phyloP scores from a whole-genome alignment of 2,888 invertebrate genomes.

The Acrobasis consociella region DNA sequence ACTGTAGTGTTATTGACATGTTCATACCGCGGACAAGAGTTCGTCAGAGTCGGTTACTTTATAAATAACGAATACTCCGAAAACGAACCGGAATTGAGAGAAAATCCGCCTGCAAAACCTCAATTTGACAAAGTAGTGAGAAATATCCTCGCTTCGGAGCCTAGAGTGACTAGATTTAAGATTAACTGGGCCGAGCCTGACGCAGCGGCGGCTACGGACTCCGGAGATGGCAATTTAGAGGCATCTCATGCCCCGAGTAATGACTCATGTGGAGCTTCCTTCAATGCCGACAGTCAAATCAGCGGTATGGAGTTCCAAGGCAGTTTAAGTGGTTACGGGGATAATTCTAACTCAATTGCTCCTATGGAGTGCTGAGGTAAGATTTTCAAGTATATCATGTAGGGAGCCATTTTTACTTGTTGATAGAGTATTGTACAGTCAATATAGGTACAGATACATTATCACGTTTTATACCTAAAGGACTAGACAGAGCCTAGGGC shows the following conservation, averaged over 20 bases:
- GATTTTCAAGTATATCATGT: conserved; percentile 31
- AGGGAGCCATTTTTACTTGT: conserved; percentile 13
- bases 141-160: conserved; percentile 94
- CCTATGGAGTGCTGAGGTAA: conserved; percentile 84
- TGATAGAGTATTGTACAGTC: too few relatives aligned
- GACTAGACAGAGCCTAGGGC: too few relatives aligned
- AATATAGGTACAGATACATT: too few relatives aligned
- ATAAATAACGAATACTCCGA: conserved; percentile 98
- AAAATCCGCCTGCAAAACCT: conserved; percentile 96
- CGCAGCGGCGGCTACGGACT: conserved; percentile 59
- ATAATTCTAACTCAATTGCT: conserved; percentile 85
- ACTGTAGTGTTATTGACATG: conserved; percentile 98
- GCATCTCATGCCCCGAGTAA: conserved; percentile 64
- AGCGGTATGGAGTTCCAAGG: conserved; percentile 72
- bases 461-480: too few relatives aligned
- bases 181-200: conserved; percentile 97
- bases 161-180: conserved; percentile 96
- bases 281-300: conserved; percentile 74
- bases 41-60: conserved; percentile 98
- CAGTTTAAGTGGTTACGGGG: conserved; percentile 78
- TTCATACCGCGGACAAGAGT: conserved; percentile 95
- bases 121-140: conserved; percentile 95
- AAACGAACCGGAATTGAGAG: conserved; percentile 94
- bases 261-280: conserved; percentile 68
- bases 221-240: conserved; percentile 66